Evolutionary conservation across 2,888 invertebrate species (phyloP).

Genomic region (Catocala sponsa): DNA sequence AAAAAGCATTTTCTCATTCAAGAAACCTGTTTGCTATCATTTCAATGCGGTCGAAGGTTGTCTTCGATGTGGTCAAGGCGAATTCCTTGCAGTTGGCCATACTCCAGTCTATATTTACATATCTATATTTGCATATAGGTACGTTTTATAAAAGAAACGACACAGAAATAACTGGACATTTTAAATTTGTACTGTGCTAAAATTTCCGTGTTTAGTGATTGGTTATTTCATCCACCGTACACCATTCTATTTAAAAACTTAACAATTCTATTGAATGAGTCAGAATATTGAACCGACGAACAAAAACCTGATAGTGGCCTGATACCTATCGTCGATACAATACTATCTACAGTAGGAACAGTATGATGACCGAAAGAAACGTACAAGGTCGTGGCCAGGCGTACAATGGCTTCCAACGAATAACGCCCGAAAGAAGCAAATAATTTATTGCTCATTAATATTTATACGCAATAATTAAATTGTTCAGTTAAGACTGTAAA

Average conservation of each 20-base stretch:
- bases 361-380: slow-evolving; percentile 70
- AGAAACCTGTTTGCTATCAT: slow-evolving; percentile 70
- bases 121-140: slow-evolving; percentile 39
- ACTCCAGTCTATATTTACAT: slow-evolving; percentile 57
- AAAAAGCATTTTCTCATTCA: slow-evolving; percentile 28
- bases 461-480: slow-evolving; percentile 46
- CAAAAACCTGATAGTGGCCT: slow-evolving; percentile 70
- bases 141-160: slow-evolving; percentile 43
- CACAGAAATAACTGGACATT: slow-evolving; percentile 57
- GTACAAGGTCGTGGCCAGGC: slow-evolving; percentile 78
- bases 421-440: slow-evolving; percentile 46
- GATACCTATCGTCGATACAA: slow-evolving; percentile 47
- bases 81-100: slow-evolving; percentile 68
- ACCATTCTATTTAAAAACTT: slow-evolving; percentile 70
- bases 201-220: slow-evolving; percentile 64
- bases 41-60: slow-evolving; percentile 73
- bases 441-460: slow-evolving; percentile 56
- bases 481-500: slow-evolving; percentile 16
- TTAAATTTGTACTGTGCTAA: slow-evolving; percentile 48
- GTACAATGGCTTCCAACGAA: slow-evolving; percentile 76
- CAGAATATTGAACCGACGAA: slow-evolving; percentile 64
- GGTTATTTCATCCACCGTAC: slow-evolving; percentile 57
- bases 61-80: slow-evolving; percentile 76
- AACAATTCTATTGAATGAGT: slow-evolving; percentile 71
- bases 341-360: slow-evolving; percentile 64